Base-by-base conservation (phyloP, 2,888 invertebrate species). In the Chymomyza caudatula region DNA sequence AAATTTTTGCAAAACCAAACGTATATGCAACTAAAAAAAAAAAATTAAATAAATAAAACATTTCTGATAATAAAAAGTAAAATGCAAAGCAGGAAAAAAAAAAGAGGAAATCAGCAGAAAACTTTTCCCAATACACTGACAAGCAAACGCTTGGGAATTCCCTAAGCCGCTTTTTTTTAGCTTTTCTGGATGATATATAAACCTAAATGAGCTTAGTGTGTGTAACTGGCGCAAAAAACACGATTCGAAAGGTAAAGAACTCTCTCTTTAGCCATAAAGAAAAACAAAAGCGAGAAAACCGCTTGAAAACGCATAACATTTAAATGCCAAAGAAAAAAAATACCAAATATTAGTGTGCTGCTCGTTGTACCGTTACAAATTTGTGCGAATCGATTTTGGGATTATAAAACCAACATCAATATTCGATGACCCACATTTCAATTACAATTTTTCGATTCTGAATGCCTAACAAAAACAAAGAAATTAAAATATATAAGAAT, bases 171-270 rank as follows among this genome's bases (percentile, higher is more conserved):
- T 67, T 69, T 63, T 63, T 47, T 47, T 19, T 47, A n/a, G n/a
- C n/a, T 17, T 19, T 17, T 47, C 17, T 17, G 29, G 29, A 37
- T 37, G 71, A 67, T 76, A 67, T 77, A 84, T 85, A 85, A 85
- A 82, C 82, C 80, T 78, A 80, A 80, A 85, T 82, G 79, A 85
- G 85, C 85, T 80, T 80, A 85, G 77, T 74, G 73, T 68, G 66
- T 80, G 75, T 67, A 68, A 69, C 66, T 61, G 65, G 60, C 55
- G 58, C 20, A 67, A 60, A 63, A 61, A 67, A 67, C 51, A 69
- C 77, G 86, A 82, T 82, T 82, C 47, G 19, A 3, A 20, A 20
- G 22, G n/a, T n/a, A n/a, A n/a, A 20, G 4, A 29, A 29, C 29
- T 29, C 29, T 29, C 11, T 5, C 29, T 29, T 29, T 11, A 11